phyloP scores from a whole-genome alignment of 2,888 invertebrate genomes.

The Adela reaumurella region DNA sequence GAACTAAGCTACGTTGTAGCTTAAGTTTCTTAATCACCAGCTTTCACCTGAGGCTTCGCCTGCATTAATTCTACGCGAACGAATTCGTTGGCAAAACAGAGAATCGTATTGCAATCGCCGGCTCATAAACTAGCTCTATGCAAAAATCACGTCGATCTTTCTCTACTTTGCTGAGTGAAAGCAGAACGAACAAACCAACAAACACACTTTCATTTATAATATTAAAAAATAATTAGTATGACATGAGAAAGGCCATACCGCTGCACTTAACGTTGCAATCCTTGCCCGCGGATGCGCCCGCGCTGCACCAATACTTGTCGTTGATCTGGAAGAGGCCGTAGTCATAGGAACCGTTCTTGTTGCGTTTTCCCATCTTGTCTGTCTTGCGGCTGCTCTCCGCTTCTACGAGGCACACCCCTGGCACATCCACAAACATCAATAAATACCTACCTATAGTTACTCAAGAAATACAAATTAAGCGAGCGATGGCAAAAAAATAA shows the following conservation, averaged over 20 bases:
- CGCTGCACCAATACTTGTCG: slow-evolving; percentile 42
- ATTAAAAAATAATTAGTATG: neutral
- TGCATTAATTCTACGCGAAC: too few relatives aligned
- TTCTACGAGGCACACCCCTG: slow-evolving; percentile 50
- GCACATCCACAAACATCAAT: too few relatives aligned
- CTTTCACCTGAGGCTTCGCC: too few relatives aligned
- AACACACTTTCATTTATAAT: too few relatives aligned
- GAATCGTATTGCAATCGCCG: too few relatives aligned
- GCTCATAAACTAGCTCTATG: neutral
- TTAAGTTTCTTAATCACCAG: too few relatives aligned
- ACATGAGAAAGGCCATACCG: too few relatives aligned
- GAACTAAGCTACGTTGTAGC: too few relatives aligned
- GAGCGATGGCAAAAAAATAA: too few relatives aligned
- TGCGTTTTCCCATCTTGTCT: slow-evolving; percentile 33
- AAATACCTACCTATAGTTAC: too few relatives aligned
- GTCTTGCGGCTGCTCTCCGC: slow-evolving; percentile 48
- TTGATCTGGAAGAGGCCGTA: slow-evolving; percentile 52
- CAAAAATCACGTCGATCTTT: neutral
- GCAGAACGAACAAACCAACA: neutral
- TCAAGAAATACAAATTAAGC: too few relatives aligned
- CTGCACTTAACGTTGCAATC: slow-evolving; percentile 36
- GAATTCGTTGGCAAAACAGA: too few relatives aligned
- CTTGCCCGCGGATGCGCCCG: slow-evolving; percentile 26
- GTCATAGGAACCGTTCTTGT: slow-evolving; percentile 48
- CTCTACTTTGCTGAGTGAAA: neutral